Conservation (phyloP, 2,797 vertebrate species). For the Manis pentadactyla region DNA sequence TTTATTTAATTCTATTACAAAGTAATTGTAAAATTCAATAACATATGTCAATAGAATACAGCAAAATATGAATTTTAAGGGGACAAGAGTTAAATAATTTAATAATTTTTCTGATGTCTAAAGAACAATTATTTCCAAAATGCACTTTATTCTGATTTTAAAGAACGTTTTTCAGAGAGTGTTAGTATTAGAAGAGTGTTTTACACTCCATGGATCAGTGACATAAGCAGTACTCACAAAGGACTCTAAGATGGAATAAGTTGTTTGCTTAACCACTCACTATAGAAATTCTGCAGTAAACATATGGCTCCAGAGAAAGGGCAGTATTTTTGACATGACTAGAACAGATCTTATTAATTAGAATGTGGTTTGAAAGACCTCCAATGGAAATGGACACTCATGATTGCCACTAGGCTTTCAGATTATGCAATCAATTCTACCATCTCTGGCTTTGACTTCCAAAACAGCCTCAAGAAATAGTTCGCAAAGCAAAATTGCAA, state of each 20-base stretch:
- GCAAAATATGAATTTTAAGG: constrained; percentile 38
- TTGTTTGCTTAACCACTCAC: not conserved
- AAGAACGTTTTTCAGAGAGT: constrained; percentile 39
- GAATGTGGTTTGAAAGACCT: not conserved
- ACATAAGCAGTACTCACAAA: not conserved
- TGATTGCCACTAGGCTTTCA: not conserved
- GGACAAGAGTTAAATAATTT: not conserved
- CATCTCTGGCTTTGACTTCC: not conserved
- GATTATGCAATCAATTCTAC: not conserved
- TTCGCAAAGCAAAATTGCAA: constrained; percentile 1
- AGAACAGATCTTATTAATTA: constrained; percentile 15
- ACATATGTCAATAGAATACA: not conserved
- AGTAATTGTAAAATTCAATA: constrained; percentile 43
- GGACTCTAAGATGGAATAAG: not conserved
- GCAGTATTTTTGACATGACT: not conserved
- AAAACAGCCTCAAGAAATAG: not conserved
- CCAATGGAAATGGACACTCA: not conserved
- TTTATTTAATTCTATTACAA: constrained; percentile 31
- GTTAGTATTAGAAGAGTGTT: not conserved
- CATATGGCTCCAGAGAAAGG: not conserved
- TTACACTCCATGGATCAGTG: not conserved
- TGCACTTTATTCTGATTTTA: not conserved
- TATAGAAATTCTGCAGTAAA: not conserved
- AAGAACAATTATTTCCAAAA: not conserved
- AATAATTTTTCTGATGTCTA: constrained; percentile 15